Evolutionary conservation across 2,113 vertebrate genomes (phyloP), one percentile per base, ranked within the genome.

Genomic region (Stegastes partitus): DNA sequence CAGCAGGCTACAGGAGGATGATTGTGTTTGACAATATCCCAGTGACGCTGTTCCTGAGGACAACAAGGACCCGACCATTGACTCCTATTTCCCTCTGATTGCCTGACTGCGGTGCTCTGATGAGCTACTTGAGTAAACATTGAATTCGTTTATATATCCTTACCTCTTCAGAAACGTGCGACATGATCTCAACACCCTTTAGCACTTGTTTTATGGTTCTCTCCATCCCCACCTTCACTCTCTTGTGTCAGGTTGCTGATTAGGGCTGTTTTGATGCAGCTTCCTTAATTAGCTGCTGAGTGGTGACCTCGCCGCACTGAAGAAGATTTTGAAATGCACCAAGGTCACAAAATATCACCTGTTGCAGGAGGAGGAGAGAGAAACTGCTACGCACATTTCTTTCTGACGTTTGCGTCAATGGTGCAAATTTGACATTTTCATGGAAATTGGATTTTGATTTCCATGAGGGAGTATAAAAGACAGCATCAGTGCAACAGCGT

Each of bases 121-220:
- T 86, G 31, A 82, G 75, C 71, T 68, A 62, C 79, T 88, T 84
- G 28, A 15, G n/a, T 53, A 82, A 86, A 82, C 81, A 84, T 82
- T 79, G 83, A 69, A 82, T 65, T 59, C 11, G 0, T 66, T 74
- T 8, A 10, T 44, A 50, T 26, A 0, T 26, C 68, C 2, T 64
- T 76, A 42, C 74, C 34, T 45, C 64, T 58, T 68, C 56, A 74
- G 69, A 23, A 21, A 66, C 22, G n/a, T n/a, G 12, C 16, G 4
- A 18, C 11, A 9, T 21, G 67, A 70, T 53, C 70, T 78, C 45
- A 1, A n/a, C 45, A 0, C 62, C 16, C 47, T 50, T 55, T 26
- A 5, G 22, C 68, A 31, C 18, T 34, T 49, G 21, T 25, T 56
- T 54, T 19, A 11, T 5, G 21, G 59, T 18, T 39, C 19, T 50